Evolutionary conservation across 2,113 vertebrate species (phyloP).

Genomic region (Aspiorhynchus laticeps): DNA sequence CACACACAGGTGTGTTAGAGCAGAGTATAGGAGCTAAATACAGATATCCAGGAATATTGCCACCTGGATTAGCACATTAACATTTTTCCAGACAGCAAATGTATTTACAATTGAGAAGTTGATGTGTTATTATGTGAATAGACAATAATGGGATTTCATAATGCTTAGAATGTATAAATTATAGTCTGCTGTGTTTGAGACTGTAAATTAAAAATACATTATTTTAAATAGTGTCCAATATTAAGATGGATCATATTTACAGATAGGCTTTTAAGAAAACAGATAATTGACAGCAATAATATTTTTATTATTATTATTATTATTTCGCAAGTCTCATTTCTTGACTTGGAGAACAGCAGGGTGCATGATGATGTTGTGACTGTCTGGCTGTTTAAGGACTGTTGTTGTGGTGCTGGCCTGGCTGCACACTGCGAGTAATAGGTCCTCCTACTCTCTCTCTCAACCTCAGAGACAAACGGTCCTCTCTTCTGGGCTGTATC

Average conservation of each 20-base stretch:
- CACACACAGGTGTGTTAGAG: not conserved
- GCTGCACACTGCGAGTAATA: conserved; percentile 80
- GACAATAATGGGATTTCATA: not conserved
- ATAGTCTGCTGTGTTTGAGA: not conserved
- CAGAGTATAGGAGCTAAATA: not conserved
- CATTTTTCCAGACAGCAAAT: not conserved
- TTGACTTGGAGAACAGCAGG: conserved; percentile 36
- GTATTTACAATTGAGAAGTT: not conserved
- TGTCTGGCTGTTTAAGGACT: conserved; percentile 35
- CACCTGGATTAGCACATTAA: not conserved
- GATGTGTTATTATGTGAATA: not conserved
- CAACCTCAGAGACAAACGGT: conserved; percentile 74
- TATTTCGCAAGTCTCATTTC: not conserved
- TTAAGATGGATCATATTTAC: conserved; percentile 37
- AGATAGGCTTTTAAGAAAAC: not conserved
- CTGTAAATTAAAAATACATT: not conserved
- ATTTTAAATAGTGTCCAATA: not conserved
- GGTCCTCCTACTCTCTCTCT: conserved; percentile 79
- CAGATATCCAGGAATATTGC: not conserved
- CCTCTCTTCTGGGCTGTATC: conserved; percentile 69
- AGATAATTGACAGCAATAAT: not conserved
- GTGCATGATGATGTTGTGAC: not conserved
- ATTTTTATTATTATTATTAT: too few relatives aligned
- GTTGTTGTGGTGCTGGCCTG: conserved; percentile 71
- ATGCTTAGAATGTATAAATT: not conserved